Evolutionary conservation across 2,888 invertebrate genomes (phyloP).

Genomic region (Yponomeuta cagnagella): DNA sequence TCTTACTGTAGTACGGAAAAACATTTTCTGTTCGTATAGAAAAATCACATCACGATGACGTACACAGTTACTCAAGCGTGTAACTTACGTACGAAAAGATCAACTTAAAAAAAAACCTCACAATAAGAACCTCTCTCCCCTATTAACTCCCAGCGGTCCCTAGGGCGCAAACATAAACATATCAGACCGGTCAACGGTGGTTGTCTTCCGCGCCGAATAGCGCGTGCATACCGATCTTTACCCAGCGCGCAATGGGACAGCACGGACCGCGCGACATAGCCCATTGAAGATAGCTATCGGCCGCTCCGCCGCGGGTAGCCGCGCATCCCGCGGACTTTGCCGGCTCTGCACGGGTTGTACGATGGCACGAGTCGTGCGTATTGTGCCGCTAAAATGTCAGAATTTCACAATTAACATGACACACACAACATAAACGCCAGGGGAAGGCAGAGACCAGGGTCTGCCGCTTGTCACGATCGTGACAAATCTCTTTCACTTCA

Average conservation of each 20-base stretch:
- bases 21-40: too few species aligned
- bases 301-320: conserved; percentile 21
- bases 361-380: too few species aligned
- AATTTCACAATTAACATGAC: too few species aligned
- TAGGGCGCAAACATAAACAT: conserved; percentile 39
- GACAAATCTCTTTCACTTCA: too few species aligned
- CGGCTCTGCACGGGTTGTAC: neutral
- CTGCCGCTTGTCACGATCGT: too few species aligned
- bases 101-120: neutral
- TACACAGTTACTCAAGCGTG: too few species aligned
- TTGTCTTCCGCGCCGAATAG: conserved; percentile 7
- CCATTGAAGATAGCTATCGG: conserved; percentile 48
- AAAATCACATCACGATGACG: too few species aligned
- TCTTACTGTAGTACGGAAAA: too few species aligned
- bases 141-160: conserved; percentile 1
- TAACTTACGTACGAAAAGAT: too few species aligned
- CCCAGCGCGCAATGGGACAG: conserved; percentile 47
- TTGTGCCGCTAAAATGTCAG: too few species aligned
- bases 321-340: conserved; percentile 20
- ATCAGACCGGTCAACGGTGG: conserved; percentile 26
- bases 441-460: too few species aligned
- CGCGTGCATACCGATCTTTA: conserved; percentile 47
- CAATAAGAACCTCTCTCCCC: neutral
- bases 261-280: conserved; percentile 40
- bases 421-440: too few species aligned